A percentile compares a stretch with the other conserved stretches of the same genome.
phyloP scores from a whole-genome alignment of 2,797 vertebrate genomes.

The Sylvilagus floridanus region DNA sequence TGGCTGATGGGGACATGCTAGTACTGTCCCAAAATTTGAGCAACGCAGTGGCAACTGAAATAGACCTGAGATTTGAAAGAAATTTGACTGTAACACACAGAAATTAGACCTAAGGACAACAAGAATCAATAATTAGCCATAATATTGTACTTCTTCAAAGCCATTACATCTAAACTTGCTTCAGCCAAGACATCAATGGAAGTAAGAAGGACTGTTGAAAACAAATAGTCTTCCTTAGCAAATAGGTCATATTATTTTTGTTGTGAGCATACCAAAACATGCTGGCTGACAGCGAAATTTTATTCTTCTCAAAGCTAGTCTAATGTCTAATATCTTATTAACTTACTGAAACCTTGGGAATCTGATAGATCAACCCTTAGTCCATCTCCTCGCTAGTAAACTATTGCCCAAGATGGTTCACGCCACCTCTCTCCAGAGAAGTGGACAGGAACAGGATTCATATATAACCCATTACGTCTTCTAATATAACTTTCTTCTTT shows the following conservation, averaged over 20 bases:
- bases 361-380: background rate
- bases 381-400: background rate
- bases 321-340: conserved; percentile 9
- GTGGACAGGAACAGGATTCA: background rate
- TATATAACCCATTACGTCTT: conserved; percentile 13
- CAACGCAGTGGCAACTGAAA: background rate
- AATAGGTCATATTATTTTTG: background rate
- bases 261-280: background rate
- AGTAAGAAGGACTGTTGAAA: conserved; percentile 25
- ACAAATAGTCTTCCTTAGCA: background rate
- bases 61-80: conserved; percentile 1
- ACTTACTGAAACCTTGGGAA: background rate
- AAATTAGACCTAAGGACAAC: background rate
- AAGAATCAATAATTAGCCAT: conserved; percentile 8
- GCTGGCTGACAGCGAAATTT: background rate
- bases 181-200: background rate
- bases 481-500: background rate
- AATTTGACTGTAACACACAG: background rate
- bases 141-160: conserved; percentile 1
- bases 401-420: background rate
- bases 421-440: conserved; percentile 1
- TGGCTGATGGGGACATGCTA: background rate
- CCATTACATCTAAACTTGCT: background rate
- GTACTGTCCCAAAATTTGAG: conserved; percentile 5
- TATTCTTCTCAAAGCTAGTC: conserved; percentile 33